Evolutionary conservation across 2,888 invertebrate genomes (phyloP).

Genomic region (Mechanitis mazaeus): DNA sequence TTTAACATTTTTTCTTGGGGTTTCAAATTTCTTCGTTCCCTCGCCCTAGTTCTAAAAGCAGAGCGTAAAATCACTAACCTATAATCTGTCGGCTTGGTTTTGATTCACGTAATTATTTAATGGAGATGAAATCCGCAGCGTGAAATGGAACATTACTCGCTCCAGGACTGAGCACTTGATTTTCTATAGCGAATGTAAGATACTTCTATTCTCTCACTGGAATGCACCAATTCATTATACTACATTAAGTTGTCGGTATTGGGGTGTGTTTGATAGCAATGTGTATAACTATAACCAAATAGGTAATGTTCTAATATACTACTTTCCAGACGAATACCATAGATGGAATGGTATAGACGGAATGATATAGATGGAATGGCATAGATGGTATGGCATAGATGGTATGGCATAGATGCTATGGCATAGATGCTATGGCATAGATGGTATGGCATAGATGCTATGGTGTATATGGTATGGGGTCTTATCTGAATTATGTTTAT

Average conservation of each 20-base stretch:
- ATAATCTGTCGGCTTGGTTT: conserved; percentile 31
- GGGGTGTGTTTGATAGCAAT: not conserved
- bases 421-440: no score
- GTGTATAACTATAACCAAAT: not conserved
- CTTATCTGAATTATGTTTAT: no score
- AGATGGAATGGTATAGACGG: no score
- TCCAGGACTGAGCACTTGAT: conserved; percentile 42
- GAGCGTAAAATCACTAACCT: conserved; percentile 20
- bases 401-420: no score
- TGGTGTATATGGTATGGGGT: no score
- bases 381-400: no score
- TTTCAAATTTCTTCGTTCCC: conserved; percentile 2
- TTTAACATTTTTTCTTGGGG: not conserved
- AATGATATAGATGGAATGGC: no score
- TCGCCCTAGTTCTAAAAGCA: conserved; percentile 18
- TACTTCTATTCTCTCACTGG: conserved; percentile 9
- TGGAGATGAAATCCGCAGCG: conserved; percentile 65
- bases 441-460: no score
- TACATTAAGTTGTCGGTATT: conserved; percentile 1
- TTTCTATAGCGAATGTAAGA: conserved; percentile 32
- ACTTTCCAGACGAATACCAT: no score
- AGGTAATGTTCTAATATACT: no score
- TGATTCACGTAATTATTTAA: conserved; percentile 58
- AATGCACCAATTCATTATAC: not conserved
- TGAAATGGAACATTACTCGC: conserved; percentile 67